Base-by-base conservation (phyloP, 1,140 invertebrate genomes). In the Hylaeus anthracinus region DNA sequence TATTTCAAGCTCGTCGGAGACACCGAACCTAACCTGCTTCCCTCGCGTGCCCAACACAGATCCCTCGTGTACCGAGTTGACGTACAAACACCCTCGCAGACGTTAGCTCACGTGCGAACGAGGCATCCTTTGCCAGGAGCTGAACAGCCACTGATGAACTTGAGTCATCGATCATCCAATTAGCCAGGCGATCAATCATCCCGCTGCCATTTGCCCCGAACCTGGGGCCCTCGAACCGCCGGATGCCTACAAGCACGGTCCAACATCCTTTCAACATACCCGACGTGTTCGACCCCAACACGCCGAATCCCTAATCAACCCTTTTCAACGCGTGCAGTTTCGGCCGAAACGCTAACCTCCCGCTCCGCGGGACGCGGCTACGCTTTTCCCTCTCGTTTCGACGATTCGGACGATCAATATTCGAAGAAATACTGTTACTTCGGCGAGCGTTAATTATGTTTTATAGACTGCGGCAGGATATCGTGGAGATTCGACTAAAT, bases 121-220 rank as follows among this genome's bases (percentile, higher is more conserved):
- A 77, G 73, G 85, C 82, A 88, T 88, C 86, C 88, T 87, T 84
- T 79, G 79, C 73, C 80, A 88, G 85, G 67, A 85, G 85, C 60
- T 84, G 81, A 88, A 86, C 88, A 82, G 82, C 83, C 86, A 87
- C 88, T 91, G 90, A 92, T 90, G 89, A 91, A 92, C 88, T 89
- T 87, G 88, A 91, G 86, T 92, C 91, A 93, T 93, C 92, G 92
- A 93, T 93, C 93, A 93, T 92, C 89, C 91, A 93, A 93, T 93
- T 93, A 93, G 87, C 90, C 81, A 82, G 53, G 73, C 88, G 90
- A 93, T 92, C 92, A 92, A 93, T 93, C 92, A 92, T 92, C 86
- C 78, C 83, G 88, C 89, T 90, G 88, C 90, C 91, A 90, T 90
- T 90, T 90, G 89, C 88, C 88, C 89, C 88, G 84, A 89, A 88